phyloP scores from a whole-genome alignment of 2,888 invertebrate species.

The Cactoblastis cactorum region DNA sequence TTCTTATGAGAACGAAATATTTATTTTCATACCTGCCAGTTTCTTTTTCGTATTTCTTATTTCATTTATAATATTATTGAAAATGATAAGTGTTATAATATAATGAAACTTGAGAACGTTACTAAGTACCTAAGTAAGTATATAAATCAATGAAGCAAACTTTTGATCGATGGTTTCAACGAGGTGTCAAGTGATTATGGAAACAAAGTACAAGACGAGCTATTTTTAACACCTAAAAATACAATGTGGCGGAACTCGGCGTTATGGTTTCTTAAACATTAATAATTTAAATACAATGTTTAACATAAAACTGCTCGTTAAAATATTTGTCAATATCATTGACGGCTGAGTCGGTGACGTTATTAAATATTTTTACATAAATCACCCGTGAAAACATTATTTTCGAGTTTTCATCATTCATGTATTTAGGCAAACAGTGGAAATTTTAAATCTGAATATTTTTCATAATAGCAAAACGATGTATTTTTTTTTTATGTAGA shows the following conservation, averaged over 20 bases:
- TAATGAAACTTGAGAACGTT: too few species aligned
- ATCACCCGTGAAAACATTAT: not conserved
- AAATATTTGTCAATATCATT: not conserved
- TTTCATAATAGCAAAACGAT: not conserved
- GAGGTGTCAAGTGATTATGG: conserved; percentile 22
- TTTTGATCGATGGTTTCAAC: too few species aligned
- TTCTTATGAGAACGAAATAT: too few species aligned
- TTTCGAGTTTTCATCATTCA: not conserved
- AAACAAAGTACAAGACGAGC: not conserved
- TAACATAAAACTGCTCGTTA: not conserved
- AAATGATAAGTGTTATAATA: too few species aligned
- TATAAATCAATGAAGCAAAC: too few species aligned
- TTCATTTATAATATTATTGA: too few species aligned
- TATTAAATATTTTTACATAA: not conserved
- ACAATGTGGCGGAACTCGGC: not conserved
- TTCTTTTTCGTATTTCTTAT: too few species aligned
- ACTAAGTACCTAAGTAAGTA: too few species aligned
- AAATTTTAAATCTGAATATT: not conserved
- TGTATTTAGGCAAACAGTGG: not conserved
- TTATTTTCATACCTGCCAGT: too few species aligned
- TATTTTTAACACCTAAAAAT: not conserved
- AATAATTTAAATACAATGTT: conserved; percentile 5
- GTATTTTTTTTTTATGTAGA: not conserved
- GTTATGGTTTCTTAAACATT: not conserved
- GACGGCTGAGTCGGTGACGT: not conserved